Percentiles rank a stretch among this genome's conserved stretches.
These are phyloP conservation scores for Petrolisthes manimaculis DNA, from an alignment of 2,888 invertebrate species.

Conservation along the genomic window DNA sequence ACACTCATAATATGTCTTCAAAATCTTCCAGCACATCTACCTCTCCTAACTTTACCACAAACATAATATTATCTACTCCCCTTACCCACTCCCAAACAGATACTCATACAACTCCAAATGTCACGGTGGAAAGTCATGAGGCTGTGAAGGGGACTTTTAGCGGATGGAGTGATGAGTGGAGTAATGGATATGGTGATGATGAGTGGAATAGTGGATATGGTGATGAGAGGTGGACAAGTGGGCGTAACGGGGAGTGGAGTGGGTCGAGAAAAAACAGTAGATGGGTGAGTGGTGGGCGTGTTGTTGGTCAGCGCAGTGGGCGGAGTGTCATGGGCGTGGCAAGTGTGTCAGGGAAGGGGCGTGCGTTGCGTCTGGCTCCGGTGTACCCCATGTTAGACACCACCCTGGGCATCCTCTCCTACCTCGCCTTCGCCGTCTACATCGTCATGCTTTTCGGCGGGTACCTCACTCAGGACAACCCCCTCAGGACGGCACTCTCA, in stretches of 20 bases:
- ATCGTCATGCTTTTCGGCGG: slow-evolving; percentile 34
- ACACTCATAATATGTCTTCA: no score
- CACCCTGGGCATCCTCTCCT: slow-evolving; percentile 51
- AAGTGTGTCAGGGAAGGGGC: neutral
- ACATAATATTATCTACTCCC: no score
- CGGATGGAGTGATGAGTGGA: neutral
- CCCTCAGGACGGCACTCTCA: slow-evolving; percentile 7
- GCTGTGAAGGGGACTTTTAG: no score
- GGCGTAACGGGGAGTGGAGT: neutral
- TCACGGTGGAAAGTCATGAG: no score
- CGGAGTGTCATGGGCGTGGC: neutral
- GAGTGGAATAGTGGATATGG: neutral
- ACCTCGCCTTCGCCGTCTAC: slow-evolving; percentile 49
- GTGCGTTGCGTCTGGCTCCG: slow-evolving; percentile 16
- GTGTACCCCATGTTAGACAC: slow-evolving; percentile 46
- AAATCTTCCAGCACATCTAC: no score
- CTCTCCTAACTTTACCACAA: no score
- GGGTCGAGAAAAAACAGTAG: neutral
- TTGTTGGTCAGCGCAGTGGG: neutral
- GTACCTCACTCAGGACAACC: slow-evolving; percentile 16
- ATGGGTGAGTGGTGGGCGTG: neutral
- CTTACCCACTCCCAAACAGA: no score
- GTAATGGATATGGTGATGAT: neutral
- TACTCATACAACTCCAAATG: no score
- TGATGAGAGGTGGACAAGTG: no score